phyloP scores from a whole-genome alignment of 2,888 invertebrate genomes.

The Helleia helle region DNA sequence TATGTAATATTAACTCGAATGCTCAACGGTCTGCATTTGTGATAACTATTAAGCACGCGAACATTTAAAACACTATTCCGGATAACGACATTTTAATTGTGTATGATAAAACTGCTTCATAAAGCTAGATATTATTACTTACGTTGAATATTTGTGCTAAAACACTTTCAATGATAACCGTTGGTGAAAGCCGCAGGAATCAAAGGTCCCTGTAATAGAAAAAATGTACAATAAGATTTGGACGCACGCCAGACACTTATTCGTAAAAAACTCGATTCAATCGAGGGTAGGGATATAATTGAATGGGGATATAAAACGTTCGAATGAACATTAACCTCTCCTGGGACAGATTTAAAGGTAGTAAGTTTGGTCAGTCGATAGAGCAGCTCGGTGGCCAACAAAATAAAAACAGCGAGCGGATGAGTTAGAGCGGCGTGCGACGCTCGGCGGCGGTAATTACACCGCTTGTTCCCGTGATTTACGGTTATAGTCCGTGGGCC shows the following conservation, averaged over 20 bases:
- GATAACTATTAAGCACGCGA: slow-evolving; percentile 36
- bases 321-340: slow-evolving; percentile 59
- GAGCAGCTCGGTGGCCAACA: slow-evolving; percentile 61
- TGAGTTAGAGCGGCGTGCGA: slow-evolving; percentile 70
- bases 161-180: slow-evolving; percentile 93
- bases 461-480: slow-evolving; percentile 75
- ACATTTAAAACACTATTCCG: slow-evolving; percentile 37
- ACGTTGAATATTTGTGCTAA: slow-evolving; percentile 72
- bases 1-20: slow-evolving; percentile 34
- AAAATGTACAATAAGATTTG: slow-evolving; percentile 14
- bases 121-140: slow-evolving; percentile 56
- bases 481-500: slow-evolving; percentile 74
- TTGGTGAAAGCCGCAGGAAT: slow-evolving; percentile 99
- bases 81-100: slow-evolving; percentile 56
- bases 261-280: background rate
- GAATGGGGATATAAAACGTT: slow-evolving; percentile 57
- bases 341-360: slow-evolving; percentile 66
- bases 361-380: slow-evolving; percentile 66
- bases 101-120: slow-evolving; percentile 35
- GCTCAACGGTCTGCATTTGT: slow-evolving; percentile 30
- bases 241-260: background rate
- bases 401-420: slow-evolving; percentile 69
- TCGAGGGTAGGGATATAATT: slow-evolving; percentile 32
- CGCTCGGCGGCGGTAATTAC: slow-evolving; percentile 73
- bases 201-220: slow-evolving; percentile 89